A percentile compares a stretch with the other conserved stretches of the same genome.
Conservation (phyloP, 2,113 vertebrate species). For the Mellivora capensis region DNA sequence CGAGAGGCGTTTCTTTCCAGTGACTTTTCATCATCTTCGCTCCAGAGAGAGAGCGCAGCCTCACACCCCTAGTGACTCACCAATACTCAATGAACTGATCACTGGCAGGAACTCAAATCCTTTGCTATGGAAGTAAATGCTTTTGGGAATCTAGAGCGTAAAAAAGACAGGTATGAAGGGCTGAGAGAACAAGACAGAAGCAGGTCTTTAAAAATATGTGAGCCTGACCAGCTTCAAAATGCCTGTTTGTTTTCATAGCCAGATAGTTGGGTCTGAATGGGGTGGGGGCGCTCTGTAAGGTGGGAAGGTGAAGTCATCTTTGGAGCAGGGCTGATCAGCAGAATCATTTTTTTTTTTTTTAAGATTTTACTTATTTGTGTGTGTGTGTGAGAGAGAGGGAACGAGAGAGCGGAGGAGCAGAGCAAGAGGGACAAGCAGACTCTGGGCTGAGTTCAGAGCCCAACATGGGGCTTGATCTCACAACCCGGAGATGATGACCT, state of each 20-base stretch:
- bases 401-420: not conserved
- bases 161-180: not conserved
- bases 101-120: not conserved
- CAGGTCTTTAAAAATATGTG: not conserved
- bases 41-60: not conserved
- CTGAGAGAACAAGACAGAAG: not conserved
- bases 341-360: not conserved
- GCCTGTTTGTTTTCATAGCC: not conserved
- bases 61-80: not conserved
- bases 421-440: not conserved
- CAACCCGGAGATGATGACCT: not conserved
- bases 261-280: not conserved
- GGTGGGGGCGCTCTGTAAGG: not conserved
- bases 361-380: not conserved
- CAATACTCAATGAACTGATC: not conserved
- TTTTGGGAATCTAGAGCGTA: not conserved
- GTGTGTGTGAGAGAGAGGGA: not conserved
- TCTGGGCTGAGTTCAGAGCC: not conserved
- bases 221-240: not conserved
- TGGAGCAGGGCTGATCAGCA: not conserved
- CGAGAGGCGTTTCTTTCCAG: not conserved
- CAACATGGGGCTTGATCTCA: not conserved
- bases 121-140: conserved; percentile 22
- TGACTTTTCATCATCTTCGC: not conserved
- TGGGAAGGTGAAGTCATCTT: not conserved